Evolutionary conservation across 2,797 vertebrate species (phyloP).

Genomic region (Oophaga sylvatica): DNA sequence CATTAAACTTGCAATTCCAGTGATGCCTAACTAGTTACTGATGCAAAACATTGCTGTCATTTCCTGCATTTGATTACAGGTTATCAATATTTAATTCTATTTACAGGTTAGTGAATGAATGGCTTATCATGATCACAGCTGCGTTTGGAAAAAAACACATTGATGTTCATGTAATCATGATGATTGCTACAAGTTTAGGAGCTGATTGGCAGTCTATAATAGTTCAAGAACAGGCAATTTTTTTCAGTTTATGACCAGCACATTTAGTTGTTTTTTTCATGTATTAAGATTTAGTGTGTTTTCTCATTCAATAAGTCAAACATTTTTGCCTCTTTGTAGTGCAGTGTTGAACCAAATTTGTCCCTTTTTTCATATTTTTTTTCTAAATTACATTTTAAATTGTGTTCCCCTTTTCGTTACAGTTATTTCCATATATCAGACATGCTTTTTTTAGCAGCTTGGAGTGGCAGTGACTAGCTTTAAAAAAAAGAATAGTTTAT

Average conservation of each 20-base stretch:
- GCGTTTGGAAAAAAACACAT: background rate
- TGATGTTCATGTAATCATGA: background rate
- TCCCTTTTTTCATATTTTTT: too few species aligned
- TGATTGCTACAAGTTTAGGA: background rate
- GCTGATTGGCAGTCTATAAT: background rate
- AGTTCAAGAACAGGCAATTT: background rate
- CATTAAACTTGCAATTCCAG: background rate
- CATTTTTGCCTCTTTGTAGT: too few species aligned
- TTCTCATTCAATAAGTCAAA: too few species aligned
- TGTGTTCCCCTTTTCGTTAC: too few species aligned
- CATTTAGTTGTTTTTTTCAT: too few species aligned
- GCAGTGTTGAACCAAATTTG: too few species aligned
- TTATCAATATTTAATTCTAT: conserved; percentile 10
- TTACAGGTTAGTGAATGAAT: background rate
- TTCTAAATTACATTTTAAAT: too few species aligned
- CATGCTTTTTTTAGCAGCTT: too few species aligned
- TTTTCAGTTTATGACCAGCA: background rate
- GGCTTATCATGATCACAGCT: background rate
- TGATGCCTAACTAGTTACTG: conserved; percentile 9
- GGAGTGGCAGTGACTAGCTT: too few species aligned
- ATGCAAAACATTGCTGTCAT: conserved; percentile 11
- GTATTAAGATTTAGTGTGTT: too few species aligned
- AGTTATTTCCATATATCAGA: too few species aligned
- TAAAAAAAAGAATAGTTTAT: too few species aligned
- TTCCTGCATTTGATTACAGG: conserved; percentile 8